Evolutionary conservation across 2,888 invertebrate genomes (phyloP).

Genomic region (Achlya flavicornis): DNA sequence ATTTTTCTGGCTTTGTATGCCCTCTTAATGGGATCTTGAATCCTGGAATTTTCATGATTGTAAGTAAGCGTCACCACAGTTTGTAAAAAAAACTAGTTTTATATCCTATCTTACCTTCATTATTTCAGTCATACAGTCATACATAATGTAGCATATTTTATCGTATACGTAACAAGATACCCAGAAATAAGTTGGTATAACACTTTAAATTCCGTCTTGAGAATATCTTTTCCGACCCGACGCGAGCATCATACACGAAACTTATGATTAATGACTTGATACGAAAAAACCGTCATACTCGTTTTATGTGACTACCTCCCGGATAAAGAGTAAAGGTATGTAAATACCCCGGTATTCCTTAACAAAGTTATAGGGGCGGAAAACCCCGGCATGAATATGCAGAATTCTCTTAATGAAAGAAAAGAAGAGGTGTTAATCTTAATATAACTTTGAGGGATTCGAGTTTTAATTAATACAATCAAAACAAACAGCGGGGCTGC

Average conservation of each 20-base stretch:
- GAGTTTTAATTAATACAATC: constrained; percentile 83
- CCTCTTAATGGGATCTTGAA: too few relatives aligned
- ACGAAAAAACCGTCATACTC: background rate
- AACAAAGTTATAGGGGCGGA: constrained; percentile 22
- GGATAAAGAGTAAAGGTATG: constrained; percentile 42
- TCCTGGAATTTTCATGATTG: too few relatives aligned
- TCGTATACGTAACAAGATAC: background rate
- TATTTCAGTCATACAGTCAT: too few relatives aligned
- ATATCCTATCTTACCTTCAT: too few relatives aligned
- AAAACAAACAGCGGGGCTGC: constrained; percentile 75
- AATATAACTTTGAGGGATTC: constrained; percentile 72
- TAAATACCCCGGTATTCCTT: constrained; percentile 27
- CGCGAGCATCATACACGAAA: background rate
- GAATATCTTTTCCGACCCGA: background rate
- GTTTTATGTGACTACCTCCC: constrained; percentile 2
- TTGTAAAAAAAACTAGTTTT: too few relatives aligned
- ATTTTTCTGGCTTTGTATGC: too few relatives aligned
- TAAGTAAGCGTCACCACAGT: too few relatives aligned
- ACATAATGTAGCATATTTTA: too few relatives aligned
- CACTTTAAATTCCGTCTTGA: background rate
- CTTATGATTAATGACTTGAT: constrained; percentile 1
- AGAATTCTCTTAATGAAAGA: constrained; percentile 63
- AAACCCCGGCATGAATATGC: constrained; percentile 72
- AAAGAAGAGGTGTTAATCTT: constrained; percentile 82
- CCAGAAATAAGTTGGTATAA: background rate